Evolutionary conservation across 2,113 vertebrate species (phyloP).

Genomic region (Buteo buteo): DNA sequence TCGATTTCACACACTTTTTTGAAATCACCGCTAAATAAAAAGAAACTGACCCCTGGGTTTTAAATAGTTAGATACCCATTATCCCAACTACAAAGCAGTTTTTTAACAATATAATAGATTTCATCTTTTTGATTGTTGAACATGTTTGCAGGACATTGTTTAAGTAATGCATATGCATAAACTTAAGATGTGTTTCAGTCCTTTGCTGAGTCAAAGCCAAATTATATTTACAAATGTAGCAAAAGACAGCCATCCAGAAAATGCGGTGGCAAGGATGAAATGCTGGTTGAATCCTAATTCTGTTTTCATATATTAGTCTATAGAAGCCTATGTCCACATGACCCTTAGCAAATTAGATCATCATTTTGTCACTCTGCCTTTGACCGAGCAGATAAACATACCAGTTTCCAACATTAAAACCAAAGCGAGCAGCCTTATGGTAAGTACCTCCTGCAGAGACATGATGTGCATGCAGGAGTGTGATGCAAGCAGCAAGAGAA

Average conservation of each 20-base stretch:
- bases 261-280: not conserved
- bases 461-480: not conserved
- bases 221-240: not conserved
- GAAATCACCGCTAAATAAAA: not conserved
- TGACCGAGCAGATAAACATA: not conserved
- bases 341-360: not conserved
- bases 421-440: not conserved
- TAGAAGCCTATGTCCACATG: not conserved
- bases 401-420: not conserved
- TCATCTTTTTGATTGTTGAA: not conserved
- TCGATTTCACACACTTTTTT: not conserved
- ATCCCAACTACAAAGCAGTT: not conserved
- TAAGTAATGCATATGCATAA: not conserved
- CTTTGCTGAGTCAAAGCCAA: not conserved
- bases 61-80: not conserved
- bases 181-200: not conserved
- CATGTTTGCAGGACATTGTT: not conserved
- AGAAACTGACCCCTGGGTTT: not conserved
- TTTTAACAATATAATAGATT: not conserved
- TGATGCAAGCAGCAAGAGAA: constrained; percentile 7
- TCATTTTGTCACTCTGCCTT: not conserved
- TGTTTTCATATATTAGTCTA: not conserved
- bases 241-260: not conserved
- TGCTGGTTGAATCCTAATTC: constrained; percentile 1
- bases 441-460: not conserved